phyloP scores from a whole-genome alignment of 2,113 vertebrate species.

The Cepphus grylle region DNA sequence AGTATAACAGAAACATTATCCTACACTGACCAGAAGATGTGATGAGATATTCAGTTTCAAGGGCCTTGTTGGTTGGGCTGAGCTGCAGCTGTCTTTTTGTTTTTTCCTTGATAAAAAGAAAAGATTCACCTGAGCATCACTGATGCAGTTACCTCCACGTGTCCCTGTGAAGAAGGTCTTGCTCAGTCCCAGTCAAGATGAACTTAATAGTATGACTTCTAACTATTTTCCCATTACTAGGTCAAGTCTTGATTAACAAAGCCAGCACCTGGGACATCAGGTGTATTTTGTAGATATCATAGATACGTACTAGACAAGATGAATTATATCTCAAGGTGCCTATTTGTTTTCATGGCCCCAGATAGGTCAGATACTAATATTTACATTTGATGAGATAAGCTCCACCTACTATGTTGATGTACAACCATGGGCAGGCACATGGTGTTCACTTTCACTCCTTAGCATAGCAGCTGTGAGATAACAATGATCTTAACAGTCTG shows the following conservation, averaged over 20 bases:
- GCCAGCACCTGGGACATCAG: not conserved
- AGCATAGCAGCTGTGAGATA: too few species aligned
- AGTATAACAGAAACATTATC: not conserved
- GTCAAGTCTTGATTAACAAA: not conserved
- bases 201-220: not conserved
- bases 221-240: not conserved
- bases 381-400: not conserved
- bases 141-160: not conserved
- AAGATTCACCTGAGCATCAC: not conserved
- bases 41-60: not conserved
- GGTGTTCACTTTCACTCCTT: not conserved
- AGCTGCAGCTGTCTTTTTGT: not conserved
- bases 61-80: not conserved
- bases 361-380: not conserved
- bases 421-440: not conserved
- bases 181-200: not conserved
- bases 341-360: not conserved
- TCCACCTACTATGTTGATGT: not conserved
- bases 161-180: not conserved
- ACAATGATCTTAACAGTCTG: not conserved
- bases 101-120: not conserved
- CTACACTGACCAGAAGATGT: not conserved
- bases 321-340: not conserved
- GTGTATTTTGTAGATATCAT: not conserved
- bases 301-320: not conserved